Evolutionary conservation across 2,113 vertebrate species (phyloP).

Genomic region (Dipodomys spectabilis): DNA sequence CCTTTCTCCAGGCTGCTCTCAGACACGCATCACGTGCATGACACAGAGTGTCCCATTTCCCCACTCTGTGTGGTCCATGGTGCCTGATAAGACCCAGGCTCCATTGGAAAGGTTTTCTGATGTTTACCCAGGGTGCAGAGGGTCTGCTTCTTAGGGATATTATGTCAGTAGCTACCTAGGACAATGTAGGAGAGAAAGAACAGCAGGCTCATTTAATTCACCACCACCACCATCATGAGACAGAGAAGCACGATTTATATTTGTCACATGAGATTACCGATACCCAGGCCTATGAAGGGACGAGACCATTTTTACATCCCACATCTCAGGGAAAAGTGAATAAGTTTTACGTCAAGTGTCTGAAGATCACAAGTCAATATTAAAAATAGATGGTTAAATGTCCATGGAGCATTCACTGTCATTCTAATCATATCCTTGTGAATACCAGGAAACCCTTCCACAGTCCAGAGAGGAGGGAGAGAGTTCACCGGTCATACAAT

Average conservation of each 20-base stretch:
- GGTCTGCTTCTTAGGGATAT: neutral
- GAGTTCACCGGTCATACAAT: neutral
- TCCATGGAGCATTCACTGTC: neutral
- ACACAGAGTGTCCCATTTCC: neutral
- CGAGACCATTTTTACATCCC: neutral
- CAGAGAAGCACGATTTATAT: neutral
- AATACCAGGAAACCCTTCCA: neutral
- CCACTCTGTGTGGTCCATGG: neutral
- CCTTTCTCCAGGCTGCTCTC: constrained; percentile 11
- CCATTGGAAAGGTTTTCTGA: neutral
- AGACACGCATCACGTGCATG: neutral
- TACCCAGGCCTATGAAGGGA: neutral
- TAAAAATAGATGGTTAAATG: constrained; percentile 22
- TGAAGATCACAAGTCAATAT: neutral
- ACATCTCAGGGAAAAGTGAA: too few species aligned
- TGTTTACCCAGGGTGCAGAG: neutral
- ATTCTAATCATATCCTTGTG: neutral
- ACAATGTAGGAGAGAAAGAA: neutral
- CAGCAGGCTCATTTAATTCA: neutral
- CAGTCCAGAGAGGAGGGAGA: neutral
- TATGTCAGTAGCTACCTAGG: neutral
- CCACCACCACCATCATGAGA: neutral
- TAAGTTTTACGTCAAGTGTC: neutral
- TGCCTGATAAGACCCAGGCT: neutral
- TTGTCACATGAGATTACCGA: neutral